Percentiles rank a stretch among this genome's conserved stretches.
These are phyloP conservation scores for Sakesphorus luctuosus DNA, from an alignment of 2,113 vertebrate species.

Conservation along the genomic window DNA sequence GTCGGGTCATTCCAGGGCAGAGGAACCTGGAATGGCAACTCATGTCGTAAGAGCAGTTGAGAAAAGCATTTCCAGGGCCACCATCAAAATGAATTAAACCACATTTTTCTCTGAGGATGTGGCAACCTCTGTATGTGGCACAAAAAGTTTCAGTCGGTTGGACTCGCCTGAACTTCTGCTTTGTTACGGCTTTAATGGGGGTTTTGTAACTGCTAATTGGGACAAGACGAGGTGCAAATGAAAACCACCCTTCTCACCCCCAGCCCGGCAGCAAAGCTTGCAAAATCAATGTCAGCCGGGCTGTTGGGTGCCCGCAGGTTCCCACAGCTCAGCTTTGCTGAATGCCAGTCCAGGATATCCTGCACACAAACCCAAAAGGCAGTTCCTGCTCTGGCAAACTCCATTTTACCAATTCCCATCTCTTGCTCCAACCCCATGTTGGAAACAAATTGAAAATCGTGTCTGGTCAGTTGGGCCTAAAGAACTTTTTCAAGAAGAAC, in stretches of 20 bases:
- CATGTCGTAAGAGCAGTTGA: neutral
- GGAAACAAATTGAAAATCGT: neutral
- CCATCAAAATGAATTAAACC: neutral
- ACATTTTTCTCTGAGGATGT: neutral
- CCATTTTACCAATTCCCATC: neutral
- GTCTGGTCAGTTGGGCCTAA: neutral
- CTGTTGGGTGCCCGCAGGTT: neutral
- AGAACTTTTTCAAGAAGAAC: neutral
- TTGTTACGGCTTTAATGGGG: neutral
- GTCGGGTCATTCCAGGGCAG: constrained; percentile 17
- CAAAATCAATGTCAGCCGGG: neutral
- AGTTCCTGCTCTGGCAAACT: neutral
- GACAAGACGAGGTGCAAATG: constrained; percentile 3
- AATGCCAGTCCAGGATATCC: neutral
- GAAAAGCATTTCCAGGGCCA: neutral
- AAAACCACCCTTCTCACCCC: neutral
- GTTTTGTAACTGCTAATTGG: constrained; percentile 57
- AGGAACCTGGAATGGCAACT: neutral
- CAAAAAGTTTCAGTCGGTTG: neutral
- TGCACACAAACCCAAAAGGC: neutral
- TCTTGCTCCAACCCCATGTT: neutral
- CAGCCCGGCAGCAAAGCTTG: neutral
- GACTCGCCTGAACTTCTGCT: constrained; percentile 35
- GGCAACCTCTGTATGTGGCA: constrained; percentile 28
- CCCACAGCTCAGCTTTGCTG: neutral